These are phyloP conservation scores for Agriopis aurantiaria DNA, from an alignment of 2,888 invertebrate species.

Conservation along the genomic window DNA sequence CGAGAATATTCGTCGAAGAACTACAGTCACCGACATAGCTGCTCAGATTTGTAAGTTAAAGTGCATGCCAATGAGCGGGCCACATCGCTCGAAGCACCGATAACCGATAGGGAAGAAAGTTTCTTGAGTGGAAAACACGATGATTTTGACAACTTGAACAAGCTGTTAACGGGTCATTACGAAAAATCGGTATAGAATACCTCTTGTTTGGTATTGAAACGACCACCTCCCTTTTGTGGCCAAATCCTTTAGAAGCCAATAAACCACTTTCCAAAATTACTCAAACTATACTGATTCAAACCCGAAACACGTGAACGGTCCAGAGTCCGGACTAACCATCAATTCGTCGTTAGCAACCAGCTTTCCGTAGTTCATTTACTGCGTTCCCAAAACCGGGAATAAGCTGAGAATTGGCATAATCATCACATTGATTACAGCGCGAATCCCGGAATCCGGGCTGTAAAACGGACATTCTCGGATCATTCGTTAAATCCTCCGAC, in stretches of 20 bases:
- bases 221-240: background rate
- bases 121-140: too few relatives aligned
- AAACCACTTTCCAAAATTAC: constrained; percentile 1
- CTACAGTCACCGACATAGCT: too few relatives aligned
- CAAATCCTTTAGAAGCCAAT: background rate
- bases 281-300: background rate
- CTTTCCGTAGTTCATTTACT: constrained; percentile 24
- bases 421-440: constrained; percentile 38
- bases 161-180: too few relatives aligned
- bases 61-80: too few relatives aligned
- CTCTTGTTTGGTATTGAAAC: too few relatives aligned
- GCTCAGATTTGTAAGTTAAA: too few relatives aligned
- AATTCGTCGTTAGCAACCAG: constrained; percentile 33
- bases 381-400: constrained; percentile 24
- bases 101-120: too few relatives aligned
- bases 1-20: too few relatives aligned
- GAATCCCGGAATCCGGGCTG: constrained; percentile 31
- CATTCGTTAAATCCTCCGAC: constrained; percentile 39
- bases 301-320: background rate
- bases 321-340: constrained; percentile 8
- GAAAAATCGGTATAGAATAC: too few relatives aligned
- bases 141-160: too few relatives aligned
- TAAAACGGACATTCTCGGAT: constrained; percentile 37
- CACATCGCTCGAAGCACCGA: too few relatives aligned
- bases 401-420: constrained; percentile 38